A percentile compares a stretch with the other conserved stretches of the same genome.
Evolutionary conservation across 2,888 invertebrate species (phyloP).

Genomic region (Melieria omissa): DNA sequence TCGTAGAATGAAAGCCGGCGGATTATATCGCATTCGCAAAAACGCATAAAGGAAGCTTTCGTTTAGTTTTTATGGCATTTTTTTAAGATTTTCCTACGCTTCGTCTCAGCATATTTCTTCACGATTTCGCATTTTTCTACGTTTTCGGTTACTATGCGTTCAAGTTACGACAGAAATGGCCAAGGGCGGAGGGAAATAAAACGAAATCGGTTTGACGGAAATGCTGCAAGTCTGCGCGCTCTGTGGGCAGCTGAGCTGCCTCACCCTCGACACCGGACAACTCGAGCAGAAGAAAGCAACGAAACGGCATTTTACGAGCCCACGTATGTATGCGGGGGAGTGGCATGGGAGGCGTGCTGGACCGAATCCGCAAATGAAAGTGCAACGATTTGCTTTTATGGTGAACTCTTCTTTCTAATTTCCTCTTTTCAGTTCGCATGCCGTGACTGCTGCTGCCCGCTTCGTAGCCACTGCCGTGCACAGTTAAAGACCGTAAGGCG

Average conservation of each 20-base stretch:
- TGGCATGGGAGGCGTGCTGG: not conserved
- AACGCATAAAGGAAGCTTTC: constrained; percentile 7
- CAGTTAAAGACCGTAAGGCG: too few relatives aligned
- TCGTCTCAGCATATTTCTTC: constrained; percentile 1
- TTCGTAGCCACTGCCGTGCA: too few relatives aligned
- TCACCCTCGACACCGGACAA: constrained; percentile 7
- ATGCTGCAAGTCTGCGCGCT: not conserved
- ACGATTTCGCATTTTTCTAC: not conserved
- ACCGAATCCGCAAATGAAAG: constrained; percentile 7
- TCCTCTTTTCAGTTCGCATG: constrained; percentile 41
- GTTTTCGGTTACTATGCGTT: not conserved
- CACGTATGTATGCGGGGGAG: constrained; percentile 13
- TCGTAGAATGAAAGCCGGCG: too few relatives aligned
- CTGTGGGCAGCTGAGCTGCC: constrained; percentile 20
- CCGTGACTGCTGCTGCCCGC: too few relatives aligned
- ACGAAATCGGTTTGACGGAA: not conserved
- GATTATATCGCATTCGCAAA: too few relatives aligned
- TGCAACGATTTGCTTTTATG: constrained; percentile 46
- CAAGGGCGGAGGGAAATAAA: not conserved
- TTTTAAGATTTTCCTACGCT: constrained; percentile 31
- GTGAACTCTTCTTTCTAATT: constrained; percentile 49
- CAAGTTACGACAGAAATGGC: not conserved
- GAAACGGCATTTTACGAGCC: constrained; percentile 8
- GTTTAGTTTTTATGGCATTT: constrained; percentile 41
- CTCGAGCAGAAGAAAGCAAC: constrained; percentile 3